Evolutionary conservation across 2,888 invertebrate genomes (phyloP), one percentile per base, ranked within the genome.

Genomic region (Platycheirus albimanus): DNA sequence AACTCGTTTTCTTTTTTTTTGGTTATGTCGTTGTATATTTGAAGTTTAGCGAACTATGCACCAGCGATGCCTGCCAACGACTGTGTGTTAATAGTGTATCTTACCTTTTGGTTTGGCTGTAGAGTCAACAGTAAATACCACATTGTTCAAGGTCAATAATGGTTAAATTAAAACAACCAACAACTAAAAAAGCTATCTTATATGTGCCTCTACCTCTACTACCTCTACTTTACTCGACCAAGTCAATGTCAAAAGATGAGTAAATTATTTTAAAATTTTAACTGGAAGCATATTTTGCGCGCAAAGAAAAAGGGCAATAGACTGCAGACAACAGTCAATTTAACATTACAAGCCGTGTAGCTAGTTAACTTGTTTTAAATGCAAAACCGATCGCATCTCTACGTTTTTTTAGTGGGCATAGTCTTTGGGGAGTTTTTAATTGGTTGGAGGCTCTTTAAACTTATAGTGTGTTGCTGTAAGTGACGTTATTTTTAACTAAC

Each of bases 181-280:
- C 11, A 20, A 43, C 11, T 41, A 38, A 51, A 72, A 43, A 49
- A 51, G 17, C 30, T 24, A 51, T 30, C 51, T 61, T 30, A 30
- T 61, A 30, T n/a, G n/a, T n/a, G n/a, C n/a, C n/a, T n/a, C n/a
- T n/a, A n/a, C n/a, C n/a, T n/a, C n/a, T n/a, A n/a, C n/a, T n/a
- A n/a, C n/a, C n/a, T n/a, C n/a, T n/a, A n/a, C n/a, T n/a, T n/a
- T n/a, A 20, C 5, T 51, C 24, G 61, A 67, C 58, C 81, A 43
- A 76, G 61, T 77, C 81, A 81, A 81, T 81, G 81, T 81, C 81
- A 81, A 67, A 71, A 76, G 81, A 77, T 81, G 77, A 81, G 80
- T 80, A 70, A 49, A 67, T 51, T 54, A 17, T 49, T 19, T 36
- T 41, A 36, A 33, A 24, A 11, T n/a, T 33, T 38, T n/a, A 41